phyloP scores from a whole-genome alignment of 2,113 vertebrate species.

The Hipposideros armiger region DNA sequence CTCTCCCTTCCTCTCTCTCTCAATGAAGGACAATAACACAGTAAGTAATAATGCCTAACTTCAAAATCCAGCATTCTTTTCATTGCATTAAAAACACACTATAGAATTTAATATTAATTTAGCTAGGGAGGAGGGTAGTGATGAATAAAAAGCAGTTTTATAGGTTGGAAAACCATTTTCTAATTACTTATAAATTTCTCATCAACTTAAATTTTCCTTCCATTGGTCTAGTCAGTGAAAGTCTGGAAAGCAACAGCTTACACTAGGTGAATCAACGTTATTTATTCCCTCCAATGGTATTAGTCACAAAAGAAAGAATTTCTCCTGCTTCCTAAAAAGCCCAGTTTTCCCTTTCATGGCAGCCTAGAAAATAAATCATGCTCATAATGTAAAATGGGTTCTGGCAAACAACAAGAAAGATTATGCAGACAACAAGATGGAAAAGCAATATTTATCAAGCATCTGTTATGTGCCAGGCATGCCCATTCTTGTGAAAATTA shows the following conservation, averaged over 20 bases:
- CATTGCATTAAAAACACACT: constrained; percentile 13
- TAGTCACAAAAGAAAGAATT: constrained; percentile 28
- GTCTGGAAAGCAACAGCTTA: background rate
- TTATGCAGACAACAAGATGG: background rate
- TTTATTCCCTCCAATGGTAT: background rate
- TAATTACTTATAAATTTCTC: constrained; percentile 16
- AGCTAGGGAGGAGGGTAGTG: background rate
- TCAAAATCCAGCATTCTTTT: constrained; percentile 28
- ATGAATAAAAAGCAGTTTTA: background rate
- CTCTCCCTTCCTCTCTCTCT: background rate
- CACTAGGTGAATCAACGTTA: background rate
- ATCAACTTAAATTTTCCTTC: constrained; percentile 39
- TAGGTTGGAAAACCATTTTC: constrained; percentile 18
- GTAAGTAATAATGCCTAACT: constrained; percentile 5
- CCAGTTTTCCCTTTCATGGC: background rate
- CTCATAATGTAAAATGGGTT: constrained; percentile 39
- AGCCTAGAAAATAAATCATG: background rate
- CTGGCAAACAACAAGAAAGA: constrained; percentile 37
- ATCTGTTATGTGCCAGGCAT: background rate
- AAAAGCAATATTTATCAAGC: background rate
- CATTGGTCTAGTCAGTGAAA: background rate
- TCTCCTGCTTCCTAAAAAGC: constrained; percentile 18
- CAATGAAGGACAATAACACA: background rate
- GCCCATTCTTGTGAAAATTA: background rate
- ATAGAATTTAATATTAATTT: constrained; percentile 25